These are phyloP conservation scores for Sebastes diaconus DNA, from an alignment of 2,797 vertebrate species.

Conservation along the genomic window DNA sequence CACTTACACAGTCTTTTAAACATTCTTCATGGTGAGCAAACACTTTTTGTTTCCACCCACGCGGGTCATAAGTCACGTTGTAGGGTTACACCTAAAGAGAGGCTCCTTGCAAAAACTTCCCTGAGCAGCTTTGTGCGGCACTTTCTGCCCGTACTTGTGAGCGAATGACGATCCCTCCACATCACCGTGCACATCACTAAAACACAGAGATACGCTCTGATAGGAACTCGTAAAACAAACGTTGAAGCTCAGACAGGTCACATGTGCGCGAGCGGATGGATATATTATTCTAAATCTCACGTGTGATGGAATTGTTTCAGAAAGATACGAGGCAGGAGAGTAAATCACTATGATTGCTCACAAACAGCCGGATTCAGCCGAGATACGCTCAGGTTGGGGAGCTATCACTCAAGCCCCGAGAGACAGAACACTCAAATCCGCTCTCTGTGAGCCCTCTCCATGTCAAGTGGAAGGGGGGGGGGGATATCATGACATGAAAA, in stretches of 20 bases:
- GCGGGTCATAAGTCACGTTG: slow-evolving; percentile 25
- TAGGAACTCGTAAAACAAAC: slow-evolving; percentile 31
- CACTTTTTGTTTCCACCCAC: slow-evolving; percentile 33
- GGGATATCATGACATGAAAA: slow-evolving; percentile 66
- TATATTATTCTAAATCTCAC: slow-evolving; percentile 40
- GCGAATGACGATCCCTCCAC: background rate
- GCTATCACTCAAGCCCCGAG: slow-evolving; percentile 75
- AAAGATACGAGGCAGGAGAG: slow-evolving; percentile 48
- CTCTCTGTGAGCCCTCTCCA: slow-evolving; percentile 63
- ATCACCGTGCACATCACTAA: slow-evolving; percentile 5
- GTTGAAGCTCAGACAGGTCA: slow-evolving; percentile 27
- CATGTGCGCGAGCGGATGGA: slow-evolving; percentile 8
- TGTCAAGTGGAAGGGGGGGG: slow-evolving; percentile 60
- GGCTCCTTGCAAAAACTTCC: background rate
- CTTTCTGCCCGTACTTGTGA: background rate
- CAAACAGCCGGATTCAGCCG: slow-evolving; percentile 65
- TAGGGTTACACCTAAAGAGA: slow-evolving; percentile 13
- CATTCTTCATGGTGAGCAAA: slow-evolving; percentile 24
- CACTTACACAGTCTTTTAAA: slow-evolving; percentile 40
- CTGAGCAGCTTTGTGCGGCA: background rate
- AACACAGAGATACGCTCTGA: slow-evolving; percentile 12
- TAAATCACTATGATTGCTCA: slow-evolving; percentile 71
- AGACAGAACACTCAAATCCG: slow-evolving; percentile 73
- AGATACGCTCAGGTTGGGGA: slow-evolving; percentile 72
- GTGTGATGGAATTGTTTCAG: slow-evolving; percentile 56